Evolutionary conservation across 2,888 invertebrate genomes (phyloP).

Genomic region (Cloeon dipterum): DNA sequence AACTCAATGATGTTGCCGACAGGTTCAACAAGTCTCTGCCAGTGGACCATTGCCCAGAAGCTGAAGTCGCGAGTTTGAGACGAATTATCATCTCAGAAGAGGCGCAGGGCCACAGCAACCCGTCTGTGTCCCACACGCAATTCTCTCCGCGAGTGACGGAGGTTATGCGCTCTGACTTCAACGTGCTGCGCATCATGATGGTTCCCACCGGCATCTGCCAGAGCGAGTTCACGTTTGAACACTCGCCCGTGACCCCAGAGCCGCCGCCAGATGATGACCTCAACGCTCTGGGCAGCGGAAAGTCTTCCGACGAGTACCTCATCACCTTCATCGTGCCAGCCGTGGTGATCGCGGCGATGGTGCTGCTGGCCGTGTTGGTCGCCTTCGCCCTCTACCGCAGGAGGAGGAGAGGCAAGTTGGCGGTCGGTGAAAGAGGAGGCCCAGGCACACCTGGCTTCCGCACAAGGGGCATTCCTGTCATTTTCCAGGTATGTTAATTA

Average conservation of each 20-base stretch:
- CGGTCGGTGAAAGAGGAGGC: conserved; percentile 55
- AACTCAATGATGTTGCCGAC: too few species aligned
- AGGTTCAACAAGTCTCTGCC: conserved; percentile 57
- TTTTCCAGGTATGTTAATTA: conserved; percentile 65
- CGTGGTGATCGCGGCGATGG: conserved; percentile 67
- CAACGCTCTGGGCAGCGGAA: conserved; percentile 27
- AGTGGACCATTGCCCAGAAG: conserved; percentile 48
- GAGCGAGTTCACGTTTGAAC: conserved; percentile 21
- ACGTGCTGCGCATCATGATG: conserved; percentile 37
- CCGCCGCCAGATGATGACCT: conserved; percentile 16
- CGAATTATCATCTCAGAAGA: neutral
- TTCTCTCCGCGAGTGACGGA: conserved; percentile 14
- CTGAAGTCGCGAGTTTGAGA: conserved; percentile 43
- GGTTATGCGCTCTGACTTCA: conserved; percentile 46
- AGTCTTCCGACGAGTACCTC: conserved; percentile 19
- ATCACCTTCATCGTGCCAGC: conserved; percentile 73
- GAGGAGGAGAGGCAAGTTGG: conserved; percentile 58
- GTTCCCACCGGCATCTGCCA: conserved; percentile 34
- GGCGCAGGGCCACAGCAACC: neutral
- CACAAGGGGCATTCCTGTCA: conserved; percentile 60
- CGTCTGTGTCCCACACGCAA: conserved; percentile 4
- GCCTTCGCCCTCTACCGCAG: conserved; percentile 73
- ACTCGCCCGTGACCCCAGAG: conserved; percentile 16
- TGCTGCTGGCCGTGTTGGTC: conserved; percentile 63
- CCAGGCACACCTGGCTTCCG: conserved; percentile 29